Percentiles rank a stretch among this genome's conserved stretches.
These are phyloP conservation scores for Pterocles orientalis DNA, from an alignment of 2,113 vertebrate genomes.

Conservation along the genomic window DNA sequence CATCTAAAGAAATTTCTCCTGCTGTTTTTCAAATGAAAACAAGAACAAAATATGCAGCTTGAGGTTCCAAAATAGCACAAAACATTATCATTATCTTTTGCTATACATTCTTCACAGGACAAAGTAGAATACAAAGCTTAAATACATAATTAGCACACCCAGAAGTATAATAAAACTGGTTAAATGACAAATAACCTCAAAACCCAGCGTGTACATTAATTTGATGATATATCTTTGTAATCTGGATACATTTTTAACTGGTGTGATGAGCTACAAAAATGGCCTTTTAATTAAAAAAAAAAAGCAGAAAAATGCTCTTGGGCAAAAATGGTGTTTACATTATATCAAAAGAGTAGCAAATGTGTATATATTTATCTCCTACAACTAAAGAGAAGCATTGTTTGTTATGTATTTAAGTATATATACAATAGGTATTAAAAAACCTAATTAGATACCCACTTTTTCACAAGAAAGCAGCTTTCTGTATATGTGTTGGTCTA, in stretches of 20 bases:
- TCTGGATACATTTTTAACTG: not conserved
- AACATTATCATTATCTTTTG: not conserved
- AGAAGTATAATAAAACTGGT: not conserved
- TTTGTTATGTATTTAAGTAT: not conserved
- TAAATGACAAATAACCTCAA: not conserved
- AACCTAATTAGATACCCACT: fast-evolving
- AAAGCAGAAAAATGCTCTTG: not conserved
- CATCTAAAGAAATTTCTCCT: not conserved
- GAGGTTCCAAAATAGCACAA: not conserved
- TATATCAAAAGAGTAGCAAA: not conserved
- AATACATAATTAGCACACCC: not conserved
- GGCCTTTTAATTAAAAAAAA: not conserved
- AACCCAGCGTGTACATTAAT: not conserved
- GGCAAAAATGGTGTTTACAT: not conserved
- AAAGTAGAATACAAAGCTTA: not conserved
- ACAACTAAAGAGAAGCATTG: not conserved
- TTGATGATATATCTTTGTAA: not conserved
- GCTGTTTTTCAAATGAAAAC: not conserved
- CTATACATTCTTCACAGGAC: not conserved
- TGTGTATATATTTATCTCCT: not conserved
- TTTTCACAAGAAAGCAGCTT: not conserved
- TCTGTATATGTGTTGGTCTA: not conserved
- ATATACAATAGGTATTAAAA: not conserved
- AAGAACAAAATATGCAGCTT: not conserved
- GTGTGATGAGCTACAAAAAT: not conserved